Base-by-base conservation (phyloP, 2,888 invertebrate species). In the Caenorhabditis becei region DNA sequence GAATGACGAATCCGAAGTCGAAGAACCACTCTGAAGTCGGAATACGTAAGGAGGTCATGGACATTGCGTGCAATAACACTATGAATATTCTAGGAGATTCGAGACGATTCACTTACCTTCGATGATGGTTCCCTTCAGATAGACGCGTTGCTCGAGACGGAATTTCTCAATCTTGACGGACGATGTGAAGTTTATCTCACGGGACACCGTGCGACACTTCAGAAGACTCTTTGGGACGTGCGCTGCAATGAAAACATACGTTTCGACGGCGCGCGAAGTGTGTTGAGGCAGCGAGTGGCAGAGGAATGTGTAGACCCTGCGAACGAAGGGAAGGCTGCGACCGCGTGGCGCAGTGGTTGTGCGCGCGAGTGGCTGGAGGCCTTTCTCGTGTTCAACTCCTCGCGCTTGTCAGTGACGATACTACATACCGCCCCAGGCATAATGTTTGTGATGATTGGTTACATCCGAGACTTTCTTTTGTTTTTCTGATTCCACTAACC, bases 1-100 rank as follows among this genome's bases (percentile, higher is more conserved):
- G 96, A 90, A 98, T 97, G 18, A 99, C 98, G 93, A 96, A 97
- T 51, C 99, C 99, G 94, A 99, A 99, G 92, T 98, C 97, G 92
- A 99, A 99, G 92, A 95, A 96, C 99, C 99, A 99, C 92, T 99
- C 97, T 93, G 89, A 59, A 90, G 71, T 62, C 62, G 47, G 71
- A 71, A 71, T 71, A 49, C 32, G 10, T 10, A 32, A 10, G 7
- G 23, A 44, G 26, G 32, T 26, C 18, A 32, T 28, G 16, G 18
- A 24, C 37, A 16, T 47, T 77, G 78, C 71, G 61, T 78, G 77
- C 65, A 26, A 65, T 65, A 65, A 49, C 63, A 72, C 37, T 8
- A 72, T 61, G 66, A 66, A 67, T 62, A 67, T 77, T 67, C 51
- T 11, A 54, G 26, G 14, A 32, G 32, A 32, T 32, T 32, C 32